Evolutionary conservation across 2,888 invertebrate genomes (phyloP).

Genomic region (Netelia melanura): DNA sequence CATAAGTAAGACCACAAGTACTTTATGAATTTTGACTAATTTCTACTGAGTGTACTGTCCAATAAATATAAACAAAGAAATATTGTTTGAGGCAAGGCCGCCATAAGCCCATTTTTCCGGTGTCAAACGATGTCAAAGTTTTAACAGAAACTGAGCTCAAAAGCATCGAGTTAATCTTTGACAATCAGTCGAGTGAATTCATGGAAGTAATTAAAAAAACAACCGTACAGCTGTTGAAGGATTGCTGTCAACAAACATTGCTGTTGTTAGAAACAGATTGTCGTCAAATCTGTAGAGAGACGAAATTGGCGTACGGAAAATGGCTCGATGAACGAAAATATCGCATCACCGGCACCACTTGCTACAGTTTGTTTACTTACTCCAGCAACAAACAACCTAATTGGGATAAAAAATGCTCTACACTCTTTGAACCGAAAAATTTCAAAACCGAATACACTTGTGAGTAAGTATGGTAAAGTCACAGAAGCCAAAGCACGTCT

Average conservation of each 20-base stretch:
- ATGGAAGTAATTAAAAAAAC: conserved; percentile 17
- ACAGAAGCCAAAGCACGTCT: conserved; percentile 66
- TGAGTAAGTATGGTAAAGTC: conserved; percentile 67
- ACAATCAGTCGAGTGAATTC: conserved; percentile 11
- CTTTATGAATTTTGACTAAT: not conserved
- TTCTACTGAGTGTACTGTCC: not conserved
- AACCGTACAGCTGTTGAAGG: conserved; percentile 3
- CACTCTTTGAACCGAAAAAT: conserved; percentile 56
- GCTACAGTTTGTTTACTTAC: conserved; percentile 71
- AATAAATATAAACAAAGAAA: not conserved
- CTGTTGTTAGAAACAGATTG: conserved; percentile 25
- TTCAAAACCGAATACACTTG: conserved; percentile 65
- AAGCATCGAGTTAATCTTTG: conserved; percentile 17
- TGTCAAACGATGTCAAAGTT: conserved; percentile 10
- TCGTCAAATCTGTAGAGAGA: conserved; percentile 36
- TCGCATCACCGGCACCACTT: conserved; percentile 68
- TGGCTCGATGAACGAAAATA: conserved; percentile 65
- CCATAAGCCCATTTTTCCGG: conserved; percentile 23
- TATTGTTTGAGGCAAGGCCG: conserved; percentile 19
- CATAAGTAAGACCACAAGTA: conserved; percentile 10
- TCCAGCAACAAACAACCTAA: conserved; percentile 68
- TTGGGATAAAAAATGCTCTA: conserved; percentile 67
- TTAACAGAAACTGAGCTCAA: conserved; percentile 12
- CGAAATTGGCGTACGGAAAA: conserved; percentile 37
- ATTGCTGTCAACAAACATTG: conserved; percentile 31